Base-by-base conservation (phyloP, 92 coral and sea anemone genomes). In the Diadumene lineata region DNA sequence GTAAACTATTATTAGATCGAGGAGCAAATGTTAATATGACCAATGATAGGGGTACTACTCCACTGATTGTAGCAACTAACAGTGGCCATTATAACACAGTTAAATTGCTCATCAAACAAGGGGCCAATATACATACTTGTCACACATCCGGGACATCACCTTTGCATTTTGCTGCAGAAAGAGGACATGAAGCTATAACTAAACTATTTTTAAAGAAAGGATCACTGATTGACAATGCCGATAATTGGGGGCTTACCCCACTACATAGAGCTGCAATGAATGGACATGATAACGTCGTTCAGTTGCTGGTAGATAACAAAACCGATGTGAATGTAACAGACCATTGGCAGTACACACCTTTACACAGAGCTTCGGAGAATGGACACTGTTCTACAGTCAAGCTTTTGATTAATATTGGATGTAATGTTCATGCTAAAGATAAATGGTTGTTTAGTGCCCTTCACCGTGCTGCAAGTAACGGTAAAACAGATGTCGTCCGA, bases 371-470 rank as follows among this genome's bases (percentile, higher is more conserved):
- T 32, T 72, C 91, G 1, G 96, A 90, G 43, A 86, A 86, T 50
- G 96, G 91, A 1, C 88, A 83, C 56, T 25, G 51, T 7, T 75
- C 74, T 0, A 78, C 91, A 22, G 74, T 80, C 3, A 34, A 81
- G 32, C 62, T 79, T 31, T 90, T 90, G 1, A 63, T 86, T 33
- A 63, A 82, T 8, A 30, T 69, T 9, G 91, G 91, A 16, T 62
- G 91, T 50, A 50, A 72, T 23, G 64, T 90, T 23, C 56, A 76
- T 50, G 82, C 85, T 11, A 34, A 43, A 31, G 92, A 90, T 78
- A 81, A 90, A 75, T 90, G 96, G 96, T 38, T 69, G 29, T 90
- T 90, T 70, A 86, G 92, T 11, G 79, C 96, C 1, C 87, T 90
- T 57, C 96, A 90, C 60, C 92, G 96, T 19, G 82, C 87, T 50